Base-by-base conservation (phyloP, 2,113 vertebrate genomes). In the Calypte anna region DNA sequence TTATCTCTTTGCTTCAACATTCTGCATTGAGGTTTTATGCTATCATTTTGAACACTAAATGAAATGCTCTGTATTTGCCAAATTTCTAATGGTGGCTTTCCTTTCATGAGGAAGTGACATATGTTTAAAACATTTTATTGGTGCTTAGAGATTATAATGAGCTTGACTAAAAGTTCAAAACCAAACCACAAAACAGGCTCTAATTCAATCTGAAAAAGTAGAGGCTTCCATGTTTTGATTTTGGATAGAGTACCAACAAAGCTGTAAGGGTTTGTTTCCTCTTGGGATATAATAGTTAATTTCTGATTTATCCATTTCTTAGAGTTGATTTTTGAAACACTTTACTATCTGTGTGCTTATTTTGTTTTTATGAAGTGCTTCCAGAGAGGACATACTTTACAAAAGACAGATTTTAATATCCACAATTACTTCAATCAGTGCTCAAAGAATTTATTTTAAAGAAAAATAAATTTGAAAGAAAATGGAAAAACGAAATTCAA, bases 71-170 rank as follows among this genome's bases (percentile, higher is more conserved):
- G 20, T 79, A 91, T 82, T 86, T 88, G 58, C 88, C 76, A 90
- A 57, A 91, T 93, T 91, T 64, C 91, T 94, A 76, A 91, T 91
- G 46, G 78, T 74, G 40, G 31, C 54, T 96, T 96, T 73, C 40
- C 51, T 96, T 91, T 96, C 59, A 86, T 16, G 36, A 68, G 63
- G n/a, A 94, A 46, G 43, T 55, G 92, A 74, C 43, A 79, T 44
- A 82, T 57, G 48, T 44, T 94, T 77, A 40, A 80, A 59, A 50
- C 5, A 1, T 83, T 91, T 63, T 57, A 12, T 53, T 85, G 72
- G 10, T 88, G 18, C 48, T 67, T 64, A 40, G 68, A 76, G 19
- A 82, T 22, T 21, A 64, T 23, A 74, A 23, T 50, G 25, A 59
- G 21, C 85, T 87, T 87, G 48, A 86, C 19, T 82, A 58, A 43